Evolutionary conservation across 92 coral and sea anemone genomes (phyloP).

Genomic region (Paragorgia papillata): DNA sequence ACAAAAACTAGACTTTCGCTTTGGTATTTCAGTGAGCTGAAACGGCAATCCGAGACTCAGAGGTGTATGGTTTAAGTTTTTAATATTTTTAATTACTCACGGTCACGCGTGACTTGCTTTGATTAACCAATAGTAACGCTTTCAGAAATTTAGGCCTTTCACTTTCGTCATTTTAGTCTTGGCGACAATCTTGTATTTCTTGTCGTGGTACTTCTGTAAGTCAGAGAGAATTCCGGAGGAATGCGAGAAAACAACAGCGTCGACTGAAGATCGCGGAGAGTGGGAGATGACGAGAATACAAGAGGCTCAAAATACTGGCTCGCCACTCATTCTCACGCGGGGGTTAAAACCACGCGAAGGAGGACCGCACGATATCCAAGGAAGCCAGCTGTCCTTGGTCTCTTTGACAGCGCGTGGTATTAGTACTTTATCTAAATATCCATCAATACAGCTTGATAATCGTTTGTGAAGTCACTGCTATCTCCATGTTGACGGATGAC

Average conservation of each 20-base stretch:
- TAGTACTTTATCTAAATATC: slow-evolving; percentile 25
- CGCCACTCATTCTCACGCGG: slow-evolving; percentile 28
- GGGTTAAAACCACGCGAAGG: background rate
- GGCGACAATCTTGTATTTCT: slow-evolving; percentile 85
- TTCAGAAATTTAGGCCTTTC: no score
- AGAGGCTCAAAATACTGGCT: slow-evolving; percentile 29
- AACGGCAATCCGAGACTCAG: no score
- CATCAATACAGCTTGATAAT: slow-evolving; percentile 8
- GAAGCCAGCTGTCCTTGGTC: slow-evolving; percentile 38
- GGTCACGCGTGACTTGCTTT: no score
- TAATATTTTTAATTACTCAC: no score
- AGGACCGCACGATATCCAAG: slow-evolving; percentile 10
- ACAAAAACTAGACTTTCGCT: no score
- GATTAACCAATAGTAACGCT: no score
- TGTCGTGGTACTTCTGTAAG: slow-evolving; percentile 94
- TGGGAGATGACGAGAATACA: slow-evolving; percentile 35
- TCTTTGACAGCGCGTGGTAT: slow-evolving; percentile 39
- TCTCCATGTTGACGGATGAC: no score
- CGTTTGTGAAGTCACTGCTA: no score
- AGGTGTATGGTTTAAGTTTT: no score
- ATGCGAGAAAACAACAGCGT: slow-evolving; percentile 21
- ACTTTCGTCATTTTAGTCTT: slow-evolving; percentile 57
- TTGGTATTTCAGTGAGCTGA: no score
- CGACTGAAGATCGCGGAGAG: slow-evolving; percentile 13
- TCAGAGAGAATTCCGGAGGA: slow-evolving; percentile 55